phyloP scores from a whole-genome alignment of 1,140 invertebrate genomes.

The Brachionus rotundiformis region DNA sequence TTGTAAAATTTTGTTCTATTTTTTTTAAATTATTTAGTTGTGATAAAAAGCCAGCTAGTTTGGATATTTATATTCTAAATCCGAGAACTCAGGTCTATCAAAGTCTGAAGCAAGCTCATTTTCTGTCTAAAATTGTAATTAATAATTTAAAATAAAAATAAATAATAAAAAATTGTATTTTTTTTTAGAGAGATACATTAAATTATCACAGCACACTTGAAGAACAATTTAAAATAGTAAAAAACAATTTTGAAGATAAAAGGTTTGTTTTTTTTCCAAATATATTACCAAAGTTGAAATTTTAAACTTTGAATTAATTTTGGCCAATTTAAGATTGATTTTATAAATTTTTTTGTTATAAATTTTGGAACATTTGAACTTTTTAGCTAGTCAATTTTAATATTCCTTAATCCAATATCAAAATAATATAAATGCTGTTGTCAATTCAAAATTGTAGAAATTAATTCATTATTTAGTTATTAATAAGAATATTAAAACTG shows the following conservation, averaged over 20 bases:
- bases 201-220: constrained; percentile 15
- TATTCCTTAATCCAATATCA: too few relatives aligned
- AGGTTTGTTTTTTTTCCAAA: too few relatives aligned
- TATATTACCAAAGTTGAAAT: too few relatives aligned
- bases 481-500: too few relatives aligned
- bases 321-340: too few relatives aligned
- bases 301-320: too few relatives aligned
- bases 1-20: background rate
- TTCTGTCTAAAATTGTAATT: constrained; percentile 50
- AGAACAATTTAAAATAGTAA: background rate
- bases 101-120: constrained; percentile 31
- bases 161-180: background rate
- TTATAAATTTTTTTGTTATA: too few relatives aligned
- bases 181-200: constrained; percentile 15
- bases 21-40: constrained; percentile 17
- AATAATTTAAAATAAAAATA: background rate
- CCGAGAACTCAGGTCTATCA: constrained; percentile 24
- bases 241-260: background rate
- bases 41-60: constrained; percentile 6
- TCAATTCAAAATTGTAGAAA: too few relatives aligned
- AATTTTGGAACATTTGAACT: too few relatives aligned
- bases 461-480: too few relatives aligned
- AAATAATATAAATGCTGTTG: too few relatives aligned
- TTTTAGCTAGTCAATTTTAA: too few relatives aligned
- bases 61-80: constrained; percentile 45